These are phyloP conservation scores for Psylliodes chrysocephalus DNA, from an alignment of 2,888 invertebrate species.

Conservation along the genomic window DNA sequence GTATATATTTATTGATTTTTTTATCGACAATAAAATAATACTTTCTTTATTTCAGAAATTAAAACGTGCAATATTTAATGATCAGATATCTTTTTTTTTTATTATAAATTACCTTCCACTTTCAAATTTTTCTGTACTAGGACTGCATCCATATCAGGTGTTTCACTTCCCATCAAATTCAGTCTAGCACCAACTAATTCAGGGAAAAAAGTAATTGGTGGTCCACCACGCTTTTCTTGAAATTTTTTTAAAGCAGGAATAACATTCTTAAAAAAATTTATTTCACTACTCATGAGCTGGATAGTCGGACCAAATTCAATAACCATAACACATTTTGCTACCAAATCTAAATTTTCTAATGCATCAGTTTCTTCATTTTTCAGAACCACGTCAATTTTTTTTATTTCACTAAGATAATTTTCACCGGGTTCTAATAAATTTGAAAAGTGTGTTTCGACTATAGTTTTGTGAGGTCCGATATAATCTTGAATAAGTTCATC, in stretches of 20 bases:
- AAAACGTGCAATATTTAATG: too few species aligned
- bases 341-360: constrained; percentile 10
- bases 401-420: constrained; percentile 34
- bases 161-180: constrained; percentile 35
- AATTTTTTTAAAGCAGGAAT: constrained; percentile 62
- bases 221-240: constrained; percentile 61
- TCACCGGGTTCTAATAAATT: constrained; percentile 28
- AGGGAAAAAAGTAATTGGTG: constrained; percentile 62
- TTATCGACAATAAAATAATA: too few species aligned
- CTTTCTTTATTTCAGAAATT: too few species aligned
- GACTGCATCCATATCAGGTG: constrained; percentile 66
- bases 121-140: constrained; percentile 67
- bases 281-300: constrained; percentile 64
- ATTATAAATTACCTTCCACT: constrained; percentile 26
- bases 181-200: constrained; percentile 62
- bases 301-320: not conserved
- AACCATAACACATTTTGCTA: constrained; percentile 9
- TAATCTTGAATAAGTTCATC: constrained; percentile 16
- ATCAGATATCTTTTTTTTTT: too few species aligned
- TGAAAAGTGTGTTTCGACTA: constrained; percentile 2
- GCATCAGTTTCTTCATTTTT: not conserved
- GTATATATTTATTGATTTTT: too few species aligned
- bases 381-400: constrained; percentile 23
- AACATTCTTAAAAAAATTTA: constrained; percentile 64
- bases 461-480: constrained; percentile 18